Conservation (phyloP, 1,140 invertebrate genomes). For the Phocides pigmalion region DNA sequence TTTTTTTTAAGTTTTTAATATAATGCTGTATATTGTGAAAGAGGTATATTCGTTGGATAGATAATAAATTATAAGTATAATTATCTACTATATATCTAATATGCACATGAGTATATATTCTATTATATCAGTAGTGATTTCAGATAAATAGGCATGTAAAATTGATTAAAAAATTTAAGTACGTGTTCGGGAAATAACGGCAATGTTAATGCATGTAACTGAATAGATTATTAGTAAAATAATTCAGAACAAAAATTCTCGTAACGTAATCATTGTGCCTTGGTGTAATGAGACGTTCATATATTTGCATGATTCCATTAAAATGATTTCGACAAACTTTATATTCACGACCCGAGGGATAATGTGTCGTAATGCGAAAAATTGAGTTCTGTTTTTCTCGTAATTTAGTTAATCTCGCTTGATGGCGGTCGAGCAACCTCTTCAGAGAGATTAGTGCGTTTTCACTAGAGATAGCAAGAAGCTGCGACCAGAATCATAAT, state of each 20-base stretch:
- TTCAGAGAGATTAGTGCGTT: slow-evolving; percentile 27
- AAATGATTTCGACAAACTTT: slow-evolving; percentile 18
- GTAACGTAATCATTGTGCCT: slow-evolving; percentile 3
- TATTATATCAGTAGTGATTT: too few relatives aligned
- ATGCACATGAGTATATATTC: too few relatives aligned
- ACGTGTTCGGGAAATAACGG: too few relatives aligned
- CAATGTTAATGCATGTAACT: too few relatives aligned
- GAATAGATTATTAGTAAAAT: not conserved
- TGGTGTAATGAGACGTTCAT: slow-evolving; percentile 30
- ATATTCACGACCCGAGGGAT: slow-evolving; percentile 18
- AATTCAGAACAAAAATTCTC: not conserved
- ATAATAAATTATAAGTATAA: too few relatives aligned
- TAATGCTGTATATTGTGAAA: too few relatives aligned
- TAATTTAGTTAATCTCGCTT: slow-evolving; percentile 27
- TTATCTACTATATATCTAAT: too few relatives aligned
- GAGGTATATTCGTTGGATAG: too few relatives aligned
- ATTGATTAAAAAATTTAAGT: too few relatives aligned
- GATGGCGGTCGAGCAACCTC: slow-evolving; percentile 5
- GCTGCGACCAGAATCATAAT: slow-evolving; percentile 31
- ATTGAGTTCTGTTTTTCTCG: slow-evolving; percentile 29
- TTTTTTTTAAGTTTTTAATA: too few relatives aligned
- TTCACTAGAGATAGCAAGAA: slow-evolving; percentile 25
- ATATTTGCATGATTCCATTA: slow-evolving; percentile 10
- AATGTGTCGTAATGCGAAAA: slow-evolving; percentile 28
- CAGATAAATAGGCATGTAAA: too few relatives aligned